Percentiles rank a stretch among this genome's conserved stretches.
phyloP scores from a whole-genome alignment of 2,113 vertebrate species.

The Bothrops jararaca region DNA sequence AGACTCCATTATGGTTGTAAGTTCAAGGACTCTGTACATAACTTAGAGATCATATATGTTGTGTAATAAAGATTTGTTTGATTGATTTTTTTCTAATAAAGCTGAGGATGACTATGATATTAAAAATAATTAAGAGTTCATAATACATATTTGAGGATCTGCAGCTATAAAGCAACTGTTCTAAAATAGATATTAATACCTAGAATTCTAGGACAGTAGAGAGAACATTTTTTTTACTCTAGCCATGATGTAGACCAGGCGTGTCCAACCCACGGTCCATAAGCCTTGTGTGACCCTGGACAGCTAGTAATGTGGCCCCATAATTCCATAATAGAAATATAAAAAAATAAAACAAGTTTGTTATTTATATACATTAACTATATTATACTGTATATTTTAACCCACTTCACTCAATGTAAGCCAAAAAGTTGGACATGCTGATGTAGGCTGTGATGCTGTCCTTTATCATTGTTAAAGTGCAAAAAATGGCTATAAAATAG shows the following conservation, averaged over 20 bases:
- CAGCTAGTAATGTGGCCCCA: background rate
- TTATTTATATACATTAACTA: background rate
- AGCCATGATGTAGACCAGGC: background rate
- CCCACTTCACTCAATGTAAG: background rate
- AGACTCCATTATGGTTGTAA: background rate
- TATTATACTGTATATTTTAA: background rate
- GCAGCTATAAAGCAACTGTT: background rate
- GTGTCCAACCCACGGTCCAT: background rate
- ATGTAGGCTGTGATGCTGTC: background rate
- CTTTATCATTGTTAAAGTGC: background rate
- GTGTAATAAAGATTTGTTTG: background rate
- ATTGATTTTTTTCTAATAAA: background rate
- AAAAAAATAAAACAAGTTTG: background rate
- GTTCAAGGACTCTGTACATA: background rate
- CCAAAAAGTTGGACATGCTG: background rate
- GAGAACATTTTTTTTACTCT: background rate
- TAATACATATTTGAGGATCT: background rate
- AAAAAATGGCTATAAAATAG: background rate
- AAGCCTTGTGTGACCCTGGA: background rate
- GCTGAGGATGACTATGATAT: background rate
- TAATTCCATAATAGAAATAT: background rate
- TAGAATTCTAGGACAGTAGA: background rate
- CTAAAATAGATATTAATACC: background rate
- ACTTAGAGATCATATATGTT: background rate
- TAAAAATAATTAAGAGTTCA: background rate